Evolutionary conservation across 2,797 vertebrate species (phyloP), one percentile per base, ranked within the genome.

Genomic region (Enteromius treurensis): DNA sequence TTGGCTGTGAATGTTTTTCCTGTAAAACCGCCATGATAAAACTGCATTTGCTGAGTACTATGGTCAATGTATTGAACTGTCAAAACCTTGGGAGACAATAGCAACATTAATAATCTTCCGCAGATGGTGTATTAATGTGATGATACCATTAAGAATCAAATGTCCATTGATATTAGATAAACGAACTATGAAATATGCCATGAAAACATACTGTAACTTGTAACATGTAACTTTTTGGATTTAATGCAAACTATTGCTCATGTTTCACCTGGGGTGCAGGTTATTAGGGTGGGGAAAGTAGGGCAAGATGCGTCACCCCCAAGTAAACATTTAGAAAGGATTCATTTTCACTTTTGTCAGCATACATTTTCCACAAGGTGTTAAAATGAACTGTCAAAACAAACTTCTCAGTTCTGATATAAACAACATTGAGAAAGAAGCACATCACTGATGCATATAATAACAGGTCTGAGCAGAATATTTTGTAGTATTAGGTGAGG

Each of bases 11-110:
- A 47, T 37, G 13, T 23, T 67, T 80, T 40, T 68, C 60, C n/a
- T 40, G 53, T 62, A 7, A 80, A 70, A 14, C 40, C 42, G 8
- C 37, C 29, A 5, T 71, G 26, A 62, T 13, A 81, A 80, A 70
- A 81, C 47, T 34, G 2, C 53, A 73, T 71, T 73, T 23, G 34
- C 53, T 34, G 42, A n/a, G 65, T 13, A 60, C 79, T 80, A n/a
- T 45, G 53, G 37, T 45, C 17, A 4, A 58, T 45, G 58, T 45
- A 80, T n/a, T 32, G 26, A 70, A 70, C 14, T 29, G 67, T 80
- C 51, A n/a, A 23, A 80, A 55, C 49, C 15, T 19, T 42, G 14
- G 32, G 51, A 80, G 34, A 58, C 42, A 10, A 80, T 21, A 23
- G 23, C 26, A 26, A 26, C 26, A 26, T 26, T 26, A 26, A 26